phyloP scores from a whole-genome alignment of 2,888 invertebrate genomes.

The Agonopterix arenella region DNA sequence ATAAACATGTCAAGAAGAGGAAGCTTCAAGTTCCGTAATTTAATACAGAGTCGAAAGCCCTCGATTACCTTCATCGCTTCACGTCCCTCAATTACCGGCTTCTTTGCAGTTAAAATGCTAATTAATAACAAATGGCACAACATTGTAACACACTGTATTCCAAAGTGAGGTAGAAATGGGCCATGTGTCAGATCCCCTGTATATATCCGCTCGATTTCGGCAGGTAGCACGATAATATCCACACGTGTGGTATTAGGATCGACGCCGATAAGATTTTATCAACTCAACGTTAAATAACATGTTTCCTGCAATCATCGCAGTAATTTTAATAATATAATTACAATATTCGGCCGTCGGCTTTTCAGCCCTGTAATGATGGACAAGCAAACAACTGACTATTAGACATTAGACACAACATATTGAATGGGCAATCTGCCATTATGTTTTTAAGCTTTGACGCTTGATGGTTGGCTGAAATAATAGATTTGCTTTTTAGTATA shows the following conservation, averaged over 20 bases:
- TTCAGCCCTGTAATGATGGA: constrained; percentile 51
- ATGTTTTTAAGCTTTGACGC: constrained; percentile 28
- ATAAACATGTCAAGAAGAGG: background rate
- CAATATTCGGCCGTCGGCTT: constrained; percentile 58
- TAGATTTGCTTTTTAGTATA: too few relatives aligned
- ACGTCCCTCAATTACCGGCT: too few relatives aligned
- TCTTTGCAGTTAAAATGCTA: too few relatives aligned
- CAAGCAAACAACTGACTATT: constrained; percentile 34
- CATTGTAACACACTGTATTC: background rate
- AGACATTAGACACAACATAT: constrained; percentile 37
- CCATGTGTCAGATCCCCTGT: constrained; percentile 47
- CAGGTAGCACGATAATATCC: constrained; percentile 70
- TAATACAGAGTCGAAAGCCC: too few relatives aligned
- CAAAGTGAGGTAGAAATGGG: constrained; percentile 1
- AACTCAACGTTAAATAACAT: constrained; percentile 68
- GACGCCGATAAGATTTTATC: constrained; percentile 68
- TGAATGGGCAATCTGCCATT: constrained; percentile 27
- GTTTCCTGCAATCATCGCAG: constrained; percentile 73
- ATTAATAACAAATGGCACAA: background rate
- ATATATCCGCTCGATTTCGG: constrained; percentile 63
- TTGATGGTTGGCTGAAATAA: background rate
- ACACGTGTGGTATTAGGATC: constrained; percentile 71
- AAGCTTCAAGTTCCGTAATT: background rate
- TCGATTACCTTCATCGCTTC: too few relatives aligned
- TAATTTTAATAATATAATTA: constrained; percentile 75